Conservation (phyloP, 2,888 invertebrate species). For the Drosophila subsilvestris region DNA sequence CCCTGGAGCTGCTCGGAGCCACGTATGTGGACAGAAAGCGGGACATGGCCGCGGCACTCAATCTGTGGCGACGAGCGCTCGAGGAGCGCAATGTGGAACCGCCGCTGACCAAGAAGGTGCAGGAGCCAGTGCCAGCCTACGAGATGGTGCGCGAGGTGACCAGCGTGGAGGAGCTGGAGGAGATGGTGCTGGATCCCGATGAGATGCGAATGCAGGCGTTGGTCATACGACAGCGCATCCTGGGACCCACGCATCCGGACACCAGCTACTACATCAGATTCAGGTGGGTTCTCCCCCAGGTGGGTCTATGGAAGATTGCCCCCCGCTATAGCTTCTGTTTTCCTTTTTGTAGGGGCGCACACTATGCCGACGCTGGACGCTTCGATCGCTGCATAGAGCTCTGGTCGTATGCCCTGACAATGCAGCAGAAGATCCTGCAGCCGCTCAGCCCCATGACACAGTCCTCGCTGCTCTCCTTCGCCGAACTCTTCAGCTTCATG, state of each 20-base stretch:
- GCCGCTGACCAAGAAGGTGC: constrained; percentile 90
- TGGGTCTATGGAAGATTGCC: constrained; percentile 28
- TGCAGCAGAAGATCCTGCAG: constrained; percentile 96
- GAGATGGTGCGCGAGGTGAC: constrained; percentile 94
- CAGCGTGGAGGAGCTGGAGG: constrained; percentile 91
- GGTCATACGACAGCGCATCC: constrained; percentile 95
- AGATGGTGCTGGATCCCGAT: constrained; percentile 95
- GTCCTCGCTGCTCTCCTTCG: constrained; percentile 96
- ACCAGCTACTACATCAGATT: constrained; percentile 98
- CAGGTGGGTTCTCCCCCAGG: constrained; percentile 80
- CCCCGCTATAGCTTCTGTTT: background rate
- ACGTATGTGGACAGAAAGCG: constrained; percentile 98
- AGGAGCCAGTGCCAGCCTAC: constrained; percentile 92
- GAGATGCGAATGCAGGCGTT: constrained; percentile 98
- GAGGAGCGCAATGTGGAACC: constrained; percentile 90
- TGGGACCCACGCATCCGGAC: constrained; percentile 97
- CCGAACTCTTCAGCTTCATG: constrained; percentile 97
- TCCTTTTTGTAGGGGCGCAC: constrained; percentile 88
- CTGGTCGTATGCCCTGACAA: constrained; percentile 98
- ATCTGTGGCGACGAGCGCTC: constrained; percentile 96
- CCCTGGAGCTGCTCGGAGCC: constrained; percentile 95
- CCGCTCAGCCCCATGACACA: constrained; percentile 97
- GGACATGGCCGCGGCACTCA: constrained; percentile 95
- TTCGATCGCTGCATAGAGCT: constrained; percentile 96
- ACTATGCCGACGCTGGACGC: constrained; percentile 97